Conservation (phyloP, 1,140 invertebrate genomes). For the Oreohelix idahoensis region DNA sequence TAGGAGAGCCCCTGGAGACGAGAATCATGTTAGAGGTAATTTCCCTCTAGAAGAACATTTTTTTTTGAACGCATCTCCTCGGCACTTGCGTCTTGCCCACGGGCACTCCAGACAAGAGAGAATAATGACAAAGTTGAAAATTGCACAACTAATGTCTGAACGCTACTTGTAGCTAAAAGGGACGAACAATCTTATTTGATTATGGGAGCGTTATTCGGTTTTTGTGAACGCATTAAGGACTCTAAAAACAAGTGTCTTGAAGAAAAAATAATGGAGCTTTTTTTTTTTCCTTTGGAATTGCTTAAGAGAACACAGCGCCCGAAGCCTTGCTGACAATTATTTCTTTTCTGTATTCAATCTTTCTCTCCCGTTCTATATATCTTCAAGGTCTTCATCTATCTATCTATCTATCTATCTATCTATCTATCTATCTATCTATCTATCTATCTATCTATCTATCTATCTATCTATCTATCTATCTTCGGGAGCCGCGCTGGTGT, state of each 20-base stretch:
- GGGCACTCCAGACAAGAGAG: background rate
- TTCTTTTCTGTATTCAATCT: too few species aligned
- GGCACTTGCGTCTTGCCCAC: background rate
- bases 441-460: too few species aligned
- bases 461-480: too few species aligned
- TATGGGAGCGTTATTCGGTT: background rate
- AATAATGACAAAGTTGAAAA: conserved; percentile 1
- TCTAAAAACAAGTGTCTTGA: background rate
- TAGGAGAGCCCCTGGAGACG: background rate
- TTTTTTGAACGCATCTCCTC: background rate
- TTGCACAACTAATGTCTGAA: background rate
- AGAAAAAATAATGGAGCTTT: too few species aligned
- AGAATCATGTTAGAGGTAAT: background rate
- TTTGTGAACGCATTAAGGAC: background rate
- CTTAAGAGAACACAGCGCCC: too few species aligned
- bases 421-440: too few species aligned
- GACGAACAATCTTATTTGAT: background rate
- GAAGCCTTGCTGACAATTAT: too few species aligned
- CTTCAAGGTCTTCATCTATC: too few species aligned
- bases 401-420: too few species aligned
- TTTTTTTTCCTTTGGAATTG: too few species aligned
- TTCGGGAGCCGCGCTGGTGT: too few species aligned
- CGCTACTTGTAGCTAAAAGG: background rate
- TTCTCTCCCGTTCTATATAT: too few species aligned
- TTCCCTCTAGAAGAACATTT: background rate